Percentiles rank a stretch among this genome's conserved stretches.
Conservation (phyloP, 2,113 vertebrate genomes). For the Leptobrachium leishanense region DNA sequence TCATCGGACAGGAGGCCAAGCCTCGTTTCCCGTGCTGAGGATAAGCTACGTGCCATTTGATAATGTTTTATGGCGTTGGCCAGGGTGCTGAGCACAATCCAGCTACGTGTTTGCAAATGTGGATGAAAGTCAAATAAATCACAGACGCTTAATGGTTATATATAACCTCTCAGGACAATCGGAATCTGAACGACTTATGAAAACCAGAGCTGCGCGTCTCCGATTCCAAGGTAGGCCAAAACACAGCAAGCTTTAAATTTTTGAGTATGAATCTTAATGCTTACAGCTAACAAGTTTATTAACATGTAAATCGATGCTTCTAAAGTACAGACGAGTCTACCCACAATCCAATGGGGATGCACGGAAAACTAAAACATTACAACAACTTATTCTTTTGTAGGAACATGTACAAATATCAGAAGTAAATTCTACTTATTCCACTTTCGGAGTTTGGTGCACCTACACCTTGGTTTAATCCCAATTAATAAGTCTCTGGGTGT, state of each 20-base stretch:
- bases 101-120: neutral
- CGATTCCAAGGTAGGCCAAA: neutral
- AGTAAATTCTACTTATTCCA: neutral
- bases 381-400: neutral
- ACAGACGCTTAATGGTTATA: neutral
- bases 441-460: neutral
- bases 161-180: conserved; percentile 11
- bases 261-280: neutral
- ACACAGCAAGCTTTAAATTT: neutral
- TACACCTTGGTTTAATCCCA: neutral
- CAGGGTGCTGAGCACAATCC: neutral
- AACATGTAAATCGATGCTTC: conserved; percentile 1
- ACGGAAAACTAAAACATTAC: neutral
- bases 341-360: neutral
- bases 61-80: conserved; percentile 7
- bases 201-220: conserved; percentile 7
- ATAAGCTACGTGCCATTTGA: conserved; percentile 1
- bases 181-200: conserved; percentile 19
- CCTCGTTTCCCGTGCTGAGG: neutral
- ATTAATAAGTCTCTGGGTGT: neutral
- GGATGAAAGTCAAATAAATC: conserved; percentile 12
- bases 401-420: neutral
- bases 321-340: neutral
- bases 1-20: neutral
- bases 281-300: neutral